Percentiles rank a stretch among this genome's conserved stretches.
These are phyloP conservation scores for Eupithecia insigniata DNA, from an alignment of 2,888 invertebrate genomes.

Conservation along the genomic window DNA sequence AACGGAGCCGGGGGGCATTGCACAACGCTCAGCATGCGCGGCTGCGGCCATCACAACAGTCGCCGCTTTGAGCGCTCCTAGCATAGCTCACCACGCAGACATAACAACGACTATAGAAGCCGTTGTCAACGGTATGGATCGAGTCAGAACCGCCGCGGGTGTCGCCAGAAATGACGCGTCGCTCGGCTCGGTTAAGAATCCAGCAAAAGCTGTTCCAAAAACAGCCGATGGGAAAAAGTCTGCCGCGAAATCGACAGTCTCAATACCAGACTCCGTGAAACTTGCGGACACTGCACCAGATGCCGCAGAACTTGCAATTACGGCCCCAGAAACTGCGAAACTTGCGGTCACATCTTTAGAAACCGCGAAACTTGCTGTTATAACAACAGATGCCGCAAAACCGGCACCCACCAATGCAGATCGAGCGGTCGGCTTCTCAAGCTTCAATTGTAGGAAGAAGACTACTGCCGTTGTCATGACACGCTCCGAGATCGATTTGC, in stretches of 20 bases:
- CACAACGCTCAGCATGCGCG: neutral
- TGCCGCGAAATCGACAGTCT: neutral
- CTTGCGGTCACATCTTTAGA: neutral
- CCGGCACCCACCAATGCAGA: neutral
- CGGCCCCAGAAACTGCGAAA: neutral
- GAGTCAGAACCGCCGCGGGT: neutral
- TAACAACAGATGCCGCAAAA: neutral
- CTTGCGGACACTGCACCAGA: neutral
- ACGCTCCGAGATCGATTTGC: neutral
- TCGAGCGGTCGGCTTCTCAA: neutral
- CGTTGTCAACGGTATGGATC: neutral
- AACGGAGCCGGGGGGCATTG: neutral
- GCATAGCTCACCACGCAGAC: neutral
- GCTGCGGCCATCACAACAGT: neutral
- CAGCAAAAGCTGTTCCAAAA: neutral
- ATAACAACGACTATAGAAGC: neutral
- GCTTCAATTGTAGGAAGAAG: neutral
- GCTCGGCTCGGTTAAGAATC: too few relatives aligned
- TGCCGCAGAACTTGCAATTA: too few relatives aligned
- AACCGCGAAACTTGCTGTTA: too few relatives aligned
- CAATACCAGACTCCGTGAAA: neutral
- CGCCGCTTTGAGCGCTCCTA: neutral
- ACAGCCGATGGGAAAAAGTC: neutral
- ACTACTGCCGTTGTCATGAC: neutral
- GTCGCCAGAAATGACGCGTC: neutral